Conservation (phyloP, 2,113 vertebrate genomes). For the Hyperopisus bebe region DNA sequence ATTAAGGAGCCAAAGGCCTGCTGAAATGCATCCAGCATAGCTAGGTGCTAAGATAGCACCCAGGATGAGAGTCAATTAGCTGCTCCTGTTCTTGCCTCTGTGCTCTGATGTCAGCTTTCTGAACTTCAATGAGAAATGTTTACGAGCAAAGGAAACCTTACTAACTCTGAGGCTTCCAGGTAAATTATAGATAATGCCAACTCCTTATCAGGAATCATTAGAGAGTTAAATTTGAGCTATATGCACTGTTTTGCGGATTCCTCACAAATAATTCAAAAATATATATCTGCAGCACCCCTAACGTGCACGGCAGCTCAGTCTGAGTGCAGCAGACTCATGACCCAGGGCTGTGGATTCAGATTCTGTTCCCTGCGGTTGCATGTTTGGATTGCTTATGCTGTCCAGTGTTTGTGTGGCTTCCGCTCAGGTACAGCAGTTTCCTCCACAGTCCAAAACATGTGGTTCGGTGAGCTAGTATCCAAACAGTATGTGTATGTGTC, state of each 20-base stretch:
- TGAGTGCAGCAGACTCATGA: background rate
- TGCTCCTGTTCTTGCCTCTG: constrained; percentile 53
- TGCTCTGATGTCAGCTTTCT: constrained; percentile 51
- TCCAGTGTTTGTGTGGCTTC: background rate
- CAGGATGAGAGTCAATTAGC: constrained; percentile 19
- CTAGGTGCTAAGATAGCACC: constrained; percentile 62
- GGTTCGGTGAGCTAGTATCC: background rate
- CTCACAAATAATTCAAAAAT: background rate
- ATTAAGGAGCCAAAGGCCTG: constrained; percentile 52
- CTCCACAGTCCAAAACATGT: background rate
- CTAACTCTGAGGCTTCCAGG: background rate
- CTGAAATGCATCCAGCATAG: constrained; percentile 44
- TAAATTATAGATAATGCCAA: background rate
- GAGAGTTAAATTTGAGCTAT: background rate
- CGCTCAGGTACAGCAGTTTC: background rate
- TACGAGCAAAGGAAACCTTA: constrained; percentile 28
- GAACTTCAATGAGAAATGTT: constrained; percentile 52
- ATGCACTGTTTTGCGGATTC: background rate
- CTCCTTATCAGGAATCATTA: background rate
- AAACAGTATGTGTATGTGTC: background rate
- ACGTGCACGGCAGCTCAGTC: background rate
- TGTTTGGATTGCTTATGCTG: background rate
- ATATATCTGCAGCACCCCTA: background rate
- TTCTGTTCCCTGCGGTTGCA: background rate
- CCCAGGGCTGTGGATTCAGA: background rate